A percentile compares a stretch with the other conserved stretches of the same genome.
Conservation (phyloP, 2,888 invertebrate species). For the Drosophila emarginata region DNA sequence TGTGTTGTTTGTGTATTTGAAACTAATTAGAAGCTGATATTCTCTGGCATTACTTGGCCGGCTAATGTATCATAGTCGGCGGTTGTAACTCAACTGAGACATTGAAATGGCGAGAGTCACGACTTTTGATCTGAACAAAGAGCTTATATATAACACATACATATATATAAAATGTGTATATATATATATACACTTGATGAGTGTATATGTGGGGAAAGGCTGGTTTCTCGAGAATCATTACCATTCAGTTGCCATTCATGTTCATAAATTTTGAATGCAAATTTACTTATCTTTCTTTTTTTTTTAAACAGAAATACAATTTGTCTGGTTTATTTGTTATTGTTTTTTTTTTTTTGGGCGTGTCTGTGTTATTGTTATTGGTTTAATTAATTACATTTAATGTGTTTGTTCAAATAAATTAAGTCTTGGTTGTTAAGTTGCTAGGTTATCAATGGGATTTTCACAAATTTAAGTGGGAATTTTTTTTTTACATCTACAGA, state of each 20-base stretch:
- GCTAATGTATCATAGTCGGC: conserved; percentile 6
- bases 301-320: conserved; percentile 12
- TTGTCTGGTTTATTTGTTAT: too few species aligned
- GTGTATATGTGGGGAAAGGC: conserved; percentile 22
- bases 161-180: background rate
- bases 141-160: background rate
- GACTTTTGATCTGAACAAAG: conserved; percentile 38
- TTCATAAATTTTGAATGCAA: conserved; percentile 10
- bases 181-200: background rate
- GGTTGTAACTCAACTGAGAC: conserved; percentile 24
- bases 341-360: conserved; percentile 26
- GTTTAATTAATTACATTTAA: conserved; percentile 1
- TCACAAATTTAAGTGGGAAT: background rate
- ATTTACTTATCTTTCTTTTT: conserved; percentile 14
- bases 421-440: background rate
- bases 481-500: background rate
- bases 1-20: background rate
- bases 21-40: conserved; percentile 31
- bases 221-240: conserved; percentile 48
- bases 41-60: conserved; percentile 6
- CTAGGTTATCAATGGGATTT: conserved; percentile 8
- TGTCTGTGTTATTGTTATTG: conserved; percentile 16
- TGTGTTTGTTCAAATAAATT: conserved; percentile 1
- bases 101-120: conserved; percentile 43
- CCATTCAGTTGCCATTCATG: conserved; percentile 35